Evolutionary conservation across 2,888 invertebrate genomes (phyloP).

Genomic region (Osmoderma eremita): DNA sequence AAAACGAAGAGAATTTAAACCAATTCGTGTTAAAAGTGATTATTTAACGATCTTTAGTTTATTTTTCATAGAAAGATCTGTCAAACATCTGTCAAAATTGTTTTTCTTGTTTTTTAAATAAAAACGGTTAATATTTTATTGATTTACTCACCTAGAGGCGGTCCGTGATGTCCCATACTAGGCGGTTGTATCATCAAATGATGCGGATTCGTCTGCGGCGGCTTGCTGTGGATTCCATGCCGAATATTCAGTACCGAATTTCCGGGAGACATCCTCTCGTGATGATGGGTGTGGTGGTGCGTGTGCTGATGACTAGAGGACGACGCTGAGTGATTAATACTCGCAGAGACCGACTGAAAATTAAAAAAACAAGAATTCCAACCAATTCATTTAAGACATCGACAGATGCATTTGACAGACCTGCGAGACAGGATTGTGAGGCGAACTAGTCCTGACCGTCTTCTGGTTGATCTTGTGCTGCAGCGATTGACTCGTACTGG

Average conservation of each 20-base stretch:
- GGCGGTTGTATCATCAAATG: slow-evolving; percentile 75
- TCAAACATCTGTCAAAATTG: no score
- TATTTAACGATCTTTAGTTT: background rate
- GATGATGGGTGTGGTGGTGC: slow-evolving; percentile 76
- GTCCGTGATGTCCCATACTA: slow-evolving; percentile 71
- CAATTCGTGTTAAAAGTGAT: no score
- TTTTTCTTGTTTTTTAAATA: no score
- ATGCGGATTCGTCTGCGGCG: slow-evolving; percentile 62
- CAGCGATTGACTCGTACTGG: slow-evolving; percentile 74
- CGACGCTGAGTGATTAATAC: slow-evolving; percentile 65
- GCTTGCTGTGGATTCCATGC: slow-evolving; percentile 66
- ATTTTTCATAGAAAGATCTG: no score
- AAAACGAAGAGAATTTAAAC: background rate
- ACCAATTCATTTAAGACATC: no score
- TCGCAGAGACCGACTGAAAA: slow-evolving; percentile 57
- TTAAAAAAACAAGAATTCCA: background rate
- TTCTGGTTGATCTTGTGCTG: slow-evolving; percentile 63
- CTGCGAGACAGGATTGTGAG: slow-evolving; percentile 53
- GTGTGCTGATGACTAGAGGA: slow-evolving; percentile 68
- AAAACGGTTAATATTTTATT: slow-evolving; percentile 39
- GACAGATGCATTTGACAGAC: slow-evolving; percentile 25
- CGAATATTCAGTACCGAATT: slow-evolving; percentile 65
- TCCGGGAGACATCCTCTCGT: slow-evolving; percentile 72
- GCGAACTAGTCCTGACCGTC: slow-evolving; percentile 60
- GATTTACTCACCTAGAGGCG: slow-evolving; percentile 62